A percentile compares a stretch with the other conserved stretches of the same genome.
Conservation (phyloP, 92 coral and sea anemone genomes). For the Zoanthus sociatus region DNA sequence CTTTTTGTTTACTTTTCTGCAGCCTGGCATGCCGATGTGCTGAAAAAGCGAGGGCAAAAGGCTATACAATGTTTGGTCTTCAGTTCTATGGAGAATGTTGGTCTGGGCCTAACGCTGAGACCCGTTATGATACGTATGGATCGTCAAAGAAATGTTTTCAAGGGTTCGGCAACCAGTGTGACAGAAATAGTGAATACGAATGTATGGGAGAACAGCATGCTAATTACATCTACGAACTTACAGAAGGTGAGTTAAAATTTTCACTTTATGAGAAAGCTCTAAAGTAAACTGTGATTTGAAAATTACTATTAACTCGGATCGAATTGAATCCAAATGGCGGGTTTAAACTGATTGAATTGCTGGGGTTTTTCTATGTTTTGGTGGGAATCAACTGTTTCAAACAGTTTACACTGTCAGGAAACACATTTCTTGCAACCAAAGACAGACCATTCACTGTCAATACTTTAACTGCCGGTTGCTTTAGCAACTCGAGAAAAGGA, state of each 20-base stretch:
- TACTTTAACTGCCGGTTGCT: no score
- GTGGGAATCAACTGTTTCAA: no score
- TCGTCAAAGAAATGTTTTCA: not conserved
- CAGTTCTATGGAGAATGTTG: not conserved
- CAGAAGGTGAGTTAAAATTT: not conserved
- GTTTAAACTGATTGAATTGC: no score
- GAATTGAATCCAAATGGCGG: no score
- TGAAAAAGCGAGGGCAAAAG: not conserved
- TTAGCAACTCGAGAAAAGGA: no score
- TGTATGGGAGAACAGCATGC: not conserved
- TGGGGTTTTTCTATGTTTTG: no score
- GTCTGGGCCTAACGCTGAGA: not conserved
- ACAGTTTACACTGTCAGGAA: no score
- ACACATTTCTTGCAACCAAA: no score
- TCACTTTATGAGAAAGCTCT: no score
- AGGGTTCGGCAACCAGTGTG: not conserved
- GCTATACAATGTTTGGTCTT: conserved; percentile 6
- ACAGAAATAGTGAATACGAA: not conserved
- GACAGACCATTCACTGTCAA: no score
- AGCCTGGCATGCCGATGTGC: not conserved
- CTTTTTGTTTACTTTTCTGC: not conserved
- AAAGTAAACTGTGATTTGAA: no score
- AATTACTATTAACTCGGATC: no score
- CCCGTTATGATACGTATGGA: not conserved
- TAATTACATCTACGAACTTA: not conserved